A percentile compares a stretch with the other conserved stretches of the same genome.
Evolutionary conservation across 2,113 vertebrate genomes (phyloP).

Genomic region (Notarius lentiginosus): DNA sequence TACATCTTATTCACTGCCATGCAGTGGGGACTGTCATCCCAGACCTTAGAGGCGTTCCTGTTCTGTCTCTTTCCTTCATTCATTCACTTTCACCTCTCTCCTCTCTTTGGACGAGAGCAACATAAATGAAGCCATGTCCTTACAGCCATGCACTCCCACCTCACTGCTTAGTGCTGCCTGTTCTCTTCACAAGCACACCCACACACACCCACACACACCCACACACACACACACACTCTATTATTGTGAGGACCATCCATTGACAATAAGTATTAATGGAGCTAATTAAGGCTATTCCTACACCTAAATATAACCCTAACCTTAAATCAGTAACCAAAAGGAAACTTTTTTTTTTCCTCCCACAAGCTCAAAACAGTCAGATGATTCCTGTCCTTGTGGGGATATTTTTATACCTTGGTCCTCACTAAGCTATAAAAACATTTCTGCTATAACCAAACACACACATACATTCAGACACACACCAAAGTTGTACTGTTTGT

Average conservation of each 20-base stretch:
- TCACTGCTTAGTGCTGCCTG: neutral
- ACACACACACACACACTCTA: no score
- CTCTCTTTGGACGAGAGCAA: neutral
- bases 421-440: no score
- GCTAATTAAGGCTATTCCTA: no score
- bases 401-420: no score
- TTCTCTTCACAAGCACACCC: neutral
- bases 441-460: no score
- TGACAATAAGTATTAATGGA: neutral
- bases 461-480: neutral
- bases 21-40: constrained; percentile 49
- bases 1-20: constrained; percentile 89
- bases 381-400: no score
- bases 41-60: constrained; percentile 70
- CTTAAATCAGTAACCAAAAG: neutral
- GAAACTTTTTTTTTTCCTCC: no score
- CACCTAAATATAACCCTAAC: neutral
- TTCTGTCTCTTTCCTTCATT: constrained; percentile 69
- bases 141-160: neutral
- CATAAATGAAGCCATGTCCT: constrained; percentile 21
- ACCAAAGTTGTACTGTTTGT: neutral
- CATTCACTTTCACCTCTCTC: constrained; percentile 29
- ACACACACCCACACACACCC: no score
- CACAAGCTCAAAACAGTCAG: no score
- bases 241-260: neutral